These are phyloP conservation scores for Tetranychus truncatus DNA, from an alignment of 2,888 invertebrate genomes.

Conservation along the genomic window DNA sequence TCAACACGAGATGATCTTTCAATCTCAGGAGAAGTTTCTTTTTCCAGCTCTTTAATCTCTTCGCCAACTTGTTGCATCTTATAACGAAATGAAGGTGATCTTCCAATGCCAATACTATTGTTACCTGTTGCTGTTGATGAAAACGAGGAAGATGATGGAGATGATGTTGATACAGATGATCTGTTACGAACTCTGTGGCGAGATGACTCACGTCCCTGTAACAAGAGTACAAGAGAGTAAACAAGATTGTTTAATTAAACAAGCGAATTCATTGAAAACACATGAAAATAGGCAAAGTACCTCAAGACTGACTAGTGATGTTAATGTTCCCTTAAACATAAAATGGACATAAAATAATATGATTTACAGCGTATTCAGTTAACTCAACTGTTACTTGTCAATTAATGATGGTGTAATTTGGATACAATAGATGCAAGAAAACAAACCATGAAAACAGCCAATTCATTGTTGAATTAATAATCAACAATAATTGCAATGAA, in stretches of 20 bases:
- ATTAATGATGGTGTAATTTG: background rate
- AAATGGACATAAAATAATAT: no score
- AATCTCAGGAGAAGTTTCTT: background rate
- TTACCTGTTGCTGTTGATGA: background rate
- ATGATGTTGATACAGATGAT: slow-evolving; percentile 12
- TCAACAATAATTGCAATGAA: background rate
- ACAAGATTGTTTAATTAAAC: background rate
- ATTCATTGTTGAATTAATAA: background rate
- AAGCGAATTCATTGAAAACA: no score
- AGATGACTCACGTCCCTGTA: background rate
- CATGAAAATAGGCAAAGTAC: no score
- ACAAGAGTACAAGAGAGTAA: background rate
- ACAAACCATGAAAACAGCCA: background rate
- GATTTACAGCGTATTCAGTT: background rate
- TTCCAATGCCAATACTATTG: background rate
- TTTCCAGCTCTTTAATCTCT: background rate
- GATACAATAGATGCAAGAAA: background rate
- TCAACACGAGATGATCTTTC: background rate
- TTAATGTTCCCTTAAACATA: no score
- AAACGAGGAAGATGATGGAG: background rate
- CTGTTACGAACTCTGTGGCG: background rate
- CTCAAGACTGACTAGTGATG: no score
- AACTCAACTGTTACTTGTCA: background rate
- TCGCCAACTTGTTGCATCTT: background rate
- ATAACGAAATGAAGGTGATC: background rate